phyloP scores from a whole-genome alignment of 2,888 invertebrate species.

The Cryptocheilus praepositus region DNA sequence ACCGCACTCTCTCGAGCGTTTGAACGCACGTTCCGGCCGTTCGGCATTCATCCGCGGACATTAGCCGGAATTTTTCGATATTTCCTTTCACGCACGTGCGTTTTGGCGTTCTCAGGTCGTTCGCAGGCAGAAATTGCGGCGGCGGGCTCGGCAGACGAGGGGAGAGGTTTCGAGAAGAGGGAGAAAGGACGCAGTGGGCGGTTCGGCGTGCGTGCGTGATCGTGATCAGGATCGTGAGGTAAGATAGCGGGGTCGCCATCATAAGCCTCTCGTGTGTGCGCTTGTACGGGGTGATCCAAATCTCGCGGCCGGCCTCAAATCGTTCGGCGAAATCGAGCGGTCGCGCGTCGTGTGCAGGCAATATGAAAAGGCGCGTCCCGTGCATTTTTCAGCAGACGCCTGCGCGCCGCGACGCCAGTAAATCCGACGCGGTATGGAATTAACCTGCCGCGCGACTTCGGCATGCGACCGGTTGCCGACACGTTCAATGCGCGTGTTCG shows the following conservation, averaged over 20 bases:
- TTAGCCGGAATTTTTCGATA: too few relatives aligned
- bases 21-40: too few relatives aligned
- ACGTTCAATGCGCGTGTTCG: too few relatives aligned
- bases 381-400: constrained; percentile 1
- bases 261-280: constrained; percentile 53
- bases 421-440: constrained; percentile 22
- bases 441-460: too few relatives aligned
- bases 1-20: too few relatives aligned
- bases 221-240: constrained; percentile 69
- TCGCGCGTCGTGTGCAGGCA: too few relatives aligned
- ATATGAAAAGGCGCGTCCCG: too few relatives aligned
- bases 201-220: constrained; percentile 70
- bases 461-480: too few relatives aligned
- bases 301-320: constrained; percentile 42
- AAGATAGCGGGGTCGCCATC: constrained; percentile 65
- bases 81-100: constrained; percentile 41
- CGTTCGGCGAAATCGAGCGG: constrained; percentile 21
- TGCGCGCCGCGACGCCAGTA: constrained; percentile 13
- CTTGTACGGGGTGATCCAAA: constrained; percentile 64
- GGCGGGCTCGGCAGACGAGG: constrained; percentile 4
- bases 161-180: constrained; percentile 19
- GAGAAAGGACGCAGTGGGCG: constrained; percentile 63
- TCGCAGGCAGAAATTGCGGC: not conserved
- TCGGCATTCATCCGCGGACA: too few relatives aligned
- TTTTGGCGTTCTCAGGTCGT: constrained; percentile 3